A percentile compares a stretch with the other conserved stretches of the same genome.
These are phyloP conservation scores for Brachionus plicatilis DNA, from an alignment of 1,140 invertebrate species.

Conservation along the genomic window DNA sequence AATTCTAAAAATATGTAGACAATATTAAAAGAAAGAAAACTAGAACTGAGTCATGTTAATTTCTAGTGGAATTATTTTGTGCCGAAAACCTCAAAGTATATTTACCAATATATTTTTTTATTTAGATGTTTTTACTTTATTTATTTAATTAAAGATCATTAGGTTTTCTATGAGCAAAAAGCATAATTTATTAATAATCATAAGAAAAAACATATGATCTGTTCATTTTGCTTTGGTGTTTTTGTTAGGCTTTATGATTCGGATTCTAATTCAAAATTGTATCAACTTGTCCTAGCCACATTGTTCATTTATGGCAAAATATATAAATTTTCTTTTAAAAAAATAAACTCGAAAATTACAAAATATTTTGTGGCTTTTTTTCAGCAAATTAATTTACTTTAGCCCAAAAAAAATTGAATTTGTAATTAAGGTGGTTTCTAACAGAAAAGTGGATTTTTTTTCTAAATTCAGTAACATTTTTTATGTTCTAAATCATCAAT, in stretches of 20 bases:
- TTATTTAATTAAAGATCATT: background rate
- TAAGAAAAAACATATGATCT: background rate
- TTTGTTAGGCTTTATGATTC: background rate
- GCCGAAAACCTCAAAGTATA: background rate
- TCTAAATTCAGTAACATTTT: no score
- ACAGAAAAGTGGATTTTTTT: no score
- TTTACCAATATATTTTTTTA: background rate
- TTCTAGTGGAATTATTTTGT: background rate
- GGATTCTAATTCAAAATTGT: background rate
- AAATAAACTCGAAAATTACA: no score
- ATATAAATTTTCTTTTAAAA: background rate
- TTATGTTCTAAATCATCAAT: no score
- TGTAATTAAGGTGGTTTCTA: no score
- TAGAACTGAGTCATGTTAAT: background rate
- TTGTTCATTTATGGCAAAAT: background rate
- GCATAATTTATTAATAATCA: background rate
- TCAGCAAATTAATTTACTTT: no score
- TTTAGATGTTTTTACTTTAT: background rate
- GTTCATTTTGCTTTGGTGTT: background rate
- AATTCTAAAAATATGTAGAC: background rate
- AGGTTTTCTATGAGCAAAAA: background rate
- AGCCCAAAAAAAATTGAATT: no score
- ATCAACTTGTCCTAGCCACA: background rate
- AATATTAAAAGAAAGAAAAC: background rate
- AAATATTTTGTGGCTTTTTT: no score